phyloP scores from a whole-genome alignment of 1,140 invertebrate genomes.

The Argopecten irradians region DNA sequence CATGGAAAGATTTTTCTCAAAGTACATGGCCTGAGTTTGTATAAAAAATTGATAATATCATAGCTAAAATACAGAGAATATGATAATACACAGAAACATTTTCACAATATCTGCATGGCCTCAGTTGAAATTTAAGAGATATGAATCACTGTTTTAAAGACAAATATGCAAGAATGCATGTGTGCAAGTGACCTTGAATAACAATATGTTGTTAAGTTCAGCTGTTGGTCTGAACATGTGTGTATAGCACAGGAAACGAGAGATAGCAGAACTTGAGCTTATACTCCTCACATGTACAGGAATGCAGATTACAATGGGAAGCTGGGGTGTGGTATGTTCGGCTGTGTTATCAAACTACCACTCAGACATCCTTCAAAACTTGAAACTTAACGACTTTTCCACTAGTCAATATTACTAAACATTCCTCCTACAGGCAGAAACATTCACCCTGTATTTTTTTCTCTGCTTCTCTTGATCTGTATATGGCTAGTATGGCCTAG shows the following conservation, averaged over 20 bases:
- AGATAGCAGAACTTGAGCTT: constrained; percentile 4
- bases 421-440: neutral
- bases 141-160: neutral
- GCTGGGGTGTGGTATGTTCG: constrained; percentile 19
- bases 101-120: too few relatives aligned
- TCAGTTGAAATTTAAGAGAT: too few relatives aligned
- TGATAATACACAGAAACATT: too few relatives aligned
- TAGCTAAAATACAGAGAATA: too few relatives aligned
- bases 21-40: too few relatives aligned
- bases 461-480: too few relatives aligned
- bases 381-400: constrained; percentile 17
- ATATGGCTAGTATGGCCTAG: neutral
- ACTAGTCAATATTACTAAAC: constrained; percentile 12
- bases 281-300: neutral
- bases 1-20: too few relatives aligned
- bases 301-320: constrained; percentile 21
- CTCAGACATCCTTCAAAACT: constrained; percentile 9
- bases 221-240: constrained; percentile 5
- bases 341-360: constrained; percentile 8
- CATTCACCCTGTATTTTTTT: too few relatives aligned
- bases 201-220: neutral
- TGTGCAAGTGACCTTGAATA: neutral
- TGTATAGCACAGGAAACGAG: neutral
- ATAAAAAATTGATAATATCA: too few relatives aligned
- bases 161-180: neutral